These are phyloP conservation scores for Platanista minor DNA, from an alignment of 2,113 vertebrate genomes.

Conservation along the genomic window DNA sequence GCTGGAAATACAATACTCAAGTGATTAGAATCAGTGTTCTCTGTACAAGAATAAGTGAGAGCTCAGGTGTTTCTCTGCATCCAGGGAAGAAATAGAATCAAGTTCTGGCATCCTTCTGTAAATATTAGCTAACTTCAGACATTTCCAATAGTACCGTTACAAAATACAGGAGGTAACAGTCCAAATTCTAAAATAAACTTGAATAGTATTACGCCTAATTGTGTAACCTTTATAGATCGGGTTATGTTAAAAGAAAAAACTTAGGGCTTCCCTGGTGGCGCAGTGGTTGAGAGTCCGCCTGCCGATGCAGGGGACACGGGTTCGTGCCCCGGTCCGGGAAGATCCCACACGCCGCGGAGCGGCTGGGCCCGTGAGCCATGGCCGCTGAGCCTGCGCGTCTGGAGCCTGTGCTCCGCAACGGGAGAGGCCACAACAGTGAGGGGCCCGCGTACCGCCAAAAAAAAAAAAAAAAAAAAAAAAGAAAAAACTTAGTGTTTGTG, in stretches of 20 bases:
- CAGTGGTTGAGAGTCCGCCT: too few species aligned
- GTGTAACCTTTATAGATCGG: neutral
- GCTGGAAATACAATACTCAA: slow-evolving; percentile 36
- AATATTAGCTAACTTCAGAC: neutral
- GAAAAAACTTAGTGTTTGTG: neutral
- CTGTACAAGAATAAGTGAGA: neutral
- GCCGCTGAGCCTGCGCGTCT: too few species aligned
- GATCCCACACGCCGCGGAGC: too few species aligned
- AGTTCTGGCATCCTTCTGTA: slow-evolving; percentile 12
- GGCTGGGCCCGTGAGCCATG: too few species aligned
- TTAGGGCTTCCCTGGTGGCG: too few species aligned
- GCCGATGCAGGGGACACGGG: too few species aligned
- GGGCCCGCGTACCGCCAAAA: too few species aligned
- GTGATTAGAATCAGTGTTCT: neutral
- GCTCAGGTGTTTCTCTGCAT: slow-evolving; percentile 16
- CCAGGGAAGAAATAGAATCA: slow-evolving; percentile 12
- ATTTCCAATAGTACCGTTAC: neutral
- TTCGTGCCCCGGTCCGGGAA: too few species aligned
- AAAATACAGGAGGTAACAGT: neutral
- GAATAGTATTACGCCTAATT: neutral
- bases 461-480: neutral
- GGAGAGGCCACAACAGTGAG: too few species aligned
- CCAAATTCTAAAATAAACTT: neutral
- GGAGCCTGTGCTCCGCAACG: too few species aligned
- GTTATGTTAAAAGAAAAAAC: neutral